These are phyloP conservation scores for Callaeas wilsoni DNA, from an alignment of 2,113 vertebrate species.

Conservation along the genomic window DNA sequence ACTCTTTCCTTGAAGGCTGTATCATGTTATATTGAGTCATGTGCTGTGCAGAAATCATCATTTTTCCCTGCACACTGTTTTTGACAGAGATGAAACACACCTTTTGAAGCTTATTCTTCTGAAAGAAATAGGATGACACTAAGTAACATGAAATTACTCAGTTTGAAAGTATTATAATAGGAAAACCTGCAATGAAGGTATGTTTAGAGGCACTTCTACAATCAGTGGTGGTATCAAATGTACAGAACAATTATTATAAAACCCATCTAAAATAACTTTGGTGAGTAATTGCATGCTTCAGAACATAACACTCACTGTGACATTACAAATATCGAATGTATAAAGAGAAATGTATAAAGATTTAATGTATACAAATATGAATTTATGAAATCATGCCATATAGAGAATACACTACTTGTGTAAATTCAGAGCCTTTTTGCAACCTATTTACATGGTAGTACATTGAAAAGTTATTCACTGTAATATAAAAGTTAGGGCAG, in stretches of 20 bases:
- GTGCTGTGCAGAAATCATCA: background rate
- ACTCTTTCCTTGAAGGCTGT: background rate
- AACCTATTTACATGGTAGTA: background rate
- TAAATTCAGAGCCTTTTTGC: background rate
- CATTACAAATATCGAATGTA: background rate
- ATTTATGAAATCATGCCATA: background rate
- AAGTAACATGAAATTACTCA: background rate
- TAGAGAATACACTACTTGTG: background rate
- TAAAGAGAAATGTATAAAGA: background rate
- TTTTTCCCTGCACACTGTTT: background rate
- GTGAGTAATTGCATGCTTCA: background rate
- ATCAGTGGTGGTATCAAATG: background rate
- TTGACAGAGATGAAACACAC: background rate
- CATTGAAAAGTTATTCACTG: background rate
- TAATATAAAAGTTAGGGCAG: background rate
- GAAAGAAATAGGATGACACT: background rate
- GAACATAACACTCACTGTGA: background rate
- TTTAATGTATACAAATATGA: background rate
- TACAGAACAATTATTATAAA: background rate
- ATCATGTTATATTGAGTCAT: background rate
- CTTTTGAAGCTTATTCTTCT: background rate
- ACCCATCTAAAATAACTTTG: background rate
- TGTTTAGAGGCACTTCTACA: background rate
- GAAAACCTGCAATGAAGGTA: background rate
- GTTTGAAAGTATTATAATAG: background rate